phyloP scores from a whole-genome alignment of 2,113 vertebrate genomes.

The Gnathonemus longibarbis region DNA sequence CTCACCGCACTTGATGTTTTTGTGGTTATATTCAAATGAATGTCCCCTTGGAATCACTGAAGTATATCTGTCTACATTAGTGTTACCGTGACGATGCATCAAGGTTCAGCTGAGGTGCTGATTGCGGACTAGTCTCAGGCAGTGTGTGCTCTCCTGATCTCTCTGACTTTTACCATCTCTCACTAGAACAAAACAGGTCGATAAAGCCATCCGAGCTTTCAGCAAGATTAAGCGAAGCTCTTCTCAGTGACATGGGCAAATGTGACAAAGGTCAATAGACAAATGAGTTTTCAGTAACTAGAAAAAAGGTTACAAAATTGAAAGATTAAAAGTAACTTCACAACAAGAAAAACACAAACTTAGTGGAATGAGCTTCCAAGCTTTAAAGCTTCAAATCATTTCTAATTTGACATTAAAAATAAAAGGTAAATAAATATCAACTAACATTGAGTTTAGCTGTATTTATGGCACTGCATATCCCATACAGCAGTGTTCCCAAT shows the following conservation, averaged over 20 bases:
- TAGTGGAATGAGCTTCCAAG: background rate
- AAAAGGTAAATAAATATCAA: background rate
- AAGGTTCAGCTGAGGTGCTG: background rate
- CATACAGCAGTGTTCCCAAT: background rate
- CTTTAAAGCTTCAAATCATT: background rate
- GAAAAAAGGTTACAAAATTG: background rate
- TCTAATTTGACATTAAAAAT: background rate
- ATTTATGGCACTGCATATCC: background rate
- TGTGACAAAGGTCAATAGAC: background rate
- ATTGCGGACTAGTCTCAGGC: background rate
- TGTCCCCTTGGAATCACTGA: background rate
- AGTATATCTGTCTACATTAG: background rate
- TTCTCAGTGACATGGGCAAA: background rate
- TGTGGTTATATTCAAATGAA: background rate
- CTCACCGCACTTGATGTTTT: background rate
- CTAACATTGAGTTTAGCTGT: background rate
- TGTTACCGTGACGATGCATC: background rate
- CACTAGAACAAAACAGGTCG: background rate
- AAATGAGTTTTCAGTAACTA: background rate
- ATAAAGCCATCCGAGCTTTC: background rate
- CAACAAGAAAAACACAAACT: background rate
- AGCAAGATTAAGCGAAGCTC: background rate
- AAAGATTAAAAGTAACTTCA: background rate
- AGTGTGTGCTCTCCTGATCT: background rate
- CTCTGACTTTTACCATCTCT: background rate